phyloP scores from a whole-genome alignment of 2,888 invertebrate species.

The Aporophyla nigra region DNA sequence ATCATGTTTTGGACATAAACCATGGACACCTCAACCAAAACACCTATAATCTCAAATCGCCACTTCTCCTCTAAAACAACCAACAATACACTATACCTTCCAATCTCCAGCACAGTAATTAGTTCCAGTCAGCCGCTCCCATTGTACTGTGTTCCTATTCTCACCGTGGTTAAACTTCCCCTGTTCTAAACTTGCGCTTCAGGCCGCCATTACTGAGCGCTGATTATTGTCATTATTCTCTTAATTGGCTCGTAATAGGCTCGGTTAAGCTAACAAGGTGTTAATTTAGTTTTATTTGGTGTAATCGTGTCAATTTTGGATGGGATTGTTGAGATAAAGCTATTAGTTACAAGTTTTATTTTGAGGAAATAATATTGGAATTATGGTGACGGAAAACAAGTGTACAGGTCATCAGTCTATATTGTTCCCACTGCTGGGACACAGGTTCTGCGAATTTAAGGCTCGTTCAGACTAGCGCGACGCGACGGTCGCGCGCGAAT shows the following conservation, averaged over 20 bases:
- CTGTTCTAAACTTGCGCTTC: conserved; percentile 39
- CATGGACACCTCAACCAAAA: not conserved
- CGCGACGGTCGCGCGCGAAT: too few relatives aligned
- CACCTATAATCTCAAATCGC: not conserved
- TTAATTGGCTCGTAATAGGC: conserved; percentile 48
- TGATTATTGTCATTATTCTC: conserved; percentile 53
- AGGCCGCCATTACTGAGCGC: conserved; percentile 17
- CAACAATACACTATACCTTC: conserved; percentile 28
- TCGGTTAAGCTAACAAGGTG: not conserved
- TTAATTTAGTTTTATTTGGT: conserved; percentile 16
- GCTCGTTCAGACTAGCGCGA: too few relatives aligned
- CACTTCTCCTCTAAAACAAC: conserved; percentile 19
- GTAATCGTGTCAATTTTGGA: not conserved
- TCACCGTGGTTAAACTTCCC: conserved; percentile 44
- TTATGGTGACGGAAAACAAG: not conserved
- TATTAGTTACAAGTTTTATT: not conserved
- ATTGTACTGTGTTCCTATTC: conserved; percentile 47
- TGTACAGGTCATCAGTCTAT: too few relatives aligned
- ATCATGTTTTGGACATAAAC: not conserved
- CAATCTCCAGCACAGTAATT: conserved; percentile 34
- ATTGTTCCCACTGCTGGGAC: too few relatives aligned
- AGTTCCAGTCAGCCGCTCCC: conserved; percentile 53
- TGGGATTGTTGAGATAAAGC: not conserved
- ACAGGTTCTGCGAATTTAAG: too few relatives aligned
- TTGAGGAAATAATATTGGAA: not conserved